Base-by-base conservation (phyloP, 2,113 vertebrate genomes). In the Dromaius novaehollandiae region DNA sequence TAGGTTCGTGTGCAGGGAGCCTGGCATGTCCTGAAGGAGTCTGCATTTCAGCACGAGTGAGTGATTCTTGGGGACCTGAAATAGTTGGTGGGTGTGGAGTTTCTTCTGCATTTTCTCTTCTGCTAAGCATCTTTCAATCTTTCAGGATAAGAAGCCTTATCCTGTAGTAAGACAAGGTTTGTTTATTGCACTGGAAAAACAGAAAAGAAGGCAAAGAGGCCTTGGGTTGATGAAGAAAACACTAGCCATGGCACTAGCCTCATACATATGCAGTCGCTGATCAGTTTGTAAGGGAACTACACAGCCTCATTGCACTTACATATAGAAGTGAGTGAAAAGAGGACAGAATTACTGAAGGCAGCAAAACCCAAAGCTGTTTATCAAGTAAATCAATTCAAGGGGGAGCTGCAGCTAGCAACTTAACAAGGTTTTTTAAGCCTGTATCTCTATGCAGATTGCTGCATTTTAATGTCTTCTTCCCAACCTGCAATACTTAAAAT, bases 401-500 rank as follows among this genome's bases (percentile, higher is more conserved):
- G 50, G 48, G 42, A 90, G 8, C 8, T 89, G 65, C n/a, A 42
- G 28, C 0, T 1, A 68, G 69, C 78, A 93, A 42, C 42, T 48
- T 56, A 71, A 44, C 0, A 0, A 9, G 20, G 1, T 0, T 28
- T 85, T 68, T 17, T 1, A 42, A 83, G 12, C 24, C 32, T 74
- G 25, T 32, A 5, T 22, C 7, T 78, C 76, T 51, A 14, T 2
- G 34, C 46, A 56, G 19, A 56, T 60, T 68, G 64, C 51, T 93
- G n/a, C 19, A 61, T 17, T 84, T 68, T 44, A 90, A 55, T 60
- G 36, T 66, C 71, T 66, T 71, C 80, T 90, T 90, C 74, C 44
- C 50, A 81, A 20, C 36, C 40, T 86, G 56, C 22, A 73, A 44
- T 73, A 53, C 69, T 93, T 93, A 36, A 93, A 96, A 86, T 92